Evolutionary conservation across 2,113 vertebrate genomes (phyloP).

Genomic region (Eclectus roratus): DNA sequence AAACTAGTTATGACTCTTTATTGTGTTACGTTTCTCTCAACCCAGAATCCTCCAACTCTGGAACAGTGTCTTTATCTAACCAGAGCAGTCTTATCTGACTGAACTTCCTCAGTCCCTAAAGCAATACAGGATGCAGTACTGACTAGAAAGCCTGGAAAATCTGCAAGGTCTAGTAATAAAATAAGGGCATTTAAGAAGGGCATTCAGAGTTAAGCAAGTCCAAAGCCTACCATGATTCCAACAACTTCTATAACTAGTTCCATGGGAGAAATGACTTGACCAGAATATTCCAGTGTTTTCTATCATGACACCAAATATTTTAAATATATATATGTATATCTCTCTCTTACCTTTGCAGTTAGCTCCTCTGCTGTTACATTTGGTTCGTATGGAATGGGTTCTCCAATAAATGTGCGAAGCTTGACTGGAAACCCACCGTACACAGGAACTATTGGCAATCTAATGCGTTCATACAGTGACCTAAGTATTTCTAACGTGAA

Average conservation of each 20-base stretch:
- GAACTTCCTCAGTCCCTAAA: neutral
- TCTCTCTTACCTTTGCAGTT: conserved; percentile 84
- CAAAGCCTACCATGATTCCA: neutral
- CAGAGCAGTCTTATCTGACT: neutral
- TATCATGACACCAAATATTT: neutral
- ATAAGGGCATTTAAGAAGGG: neutral
- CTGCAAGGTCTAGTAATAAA: neutral
- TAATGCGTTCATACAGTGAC: conserved; percentile 87
- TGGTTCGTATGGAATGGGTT: conserved; percentile 94
- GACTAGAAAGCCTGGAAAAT: neutral
- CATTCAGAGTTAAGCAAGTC: neutral
- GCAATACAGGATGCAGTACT: neutral
- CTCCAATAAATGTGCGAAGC: conserved; percentile 90
- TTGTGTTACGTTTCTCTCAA: too few species aligned
- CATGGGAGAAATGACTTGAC: neutral
- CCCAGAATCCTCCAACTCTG: too few species aligned
- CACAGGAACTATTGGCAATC: conserved; percentile 85
- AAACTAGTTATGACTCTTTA: too few species aligned
- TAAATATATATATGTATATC: neutral
- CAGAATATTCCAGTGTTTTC: neutral
- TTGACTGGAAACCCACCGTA: conserved; percentile 97
- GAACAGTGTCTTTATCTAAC: neutral
- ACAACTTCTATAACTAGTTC: neutral
- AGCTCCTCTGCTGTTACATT: conserved; percentile 84
- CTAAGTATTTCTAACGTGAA: conserved; percentile 78